Evolutionary conservation across 2,797 vertebrate genomes (phyloP).

Genomic region (Cichlasoma orientale): DNA sequence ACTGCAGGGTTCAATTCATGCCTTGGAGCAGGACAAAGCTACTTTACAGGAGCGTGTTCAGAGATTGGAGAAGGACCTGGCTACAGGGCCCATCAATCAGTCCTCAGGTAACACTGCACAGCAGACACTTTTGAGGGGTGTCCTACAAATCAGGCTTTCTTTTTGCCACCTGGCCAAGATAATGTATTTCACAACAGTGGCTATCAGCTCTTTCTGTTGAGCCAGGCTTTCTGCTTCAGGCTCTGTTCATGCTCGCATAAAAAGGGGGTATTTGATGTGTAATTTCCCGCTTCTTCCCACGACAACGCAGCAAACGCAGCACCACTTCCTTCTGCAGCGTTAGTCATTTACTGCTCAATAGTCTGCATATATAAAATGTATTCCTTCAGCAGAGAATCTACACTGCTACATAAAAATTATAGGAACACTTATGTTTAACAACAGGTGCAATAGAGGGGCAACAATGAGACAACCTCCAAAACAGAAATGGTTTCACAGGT

Average conservation of each 20-base stretch:
- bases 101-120: slow-evolving; percentile 79
- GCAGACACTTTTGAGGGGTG: background rate
- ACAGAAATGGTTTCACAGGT: too few relatives aligned
- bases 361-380: background rate
- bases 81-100: slow-evolving; percentile 70
- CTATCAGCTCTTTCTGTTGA: too few relatives aligned
- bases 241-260: background rate
- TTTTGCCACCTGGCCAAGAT: background rate
- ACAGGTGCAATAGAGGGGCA: too few relatives aligned
- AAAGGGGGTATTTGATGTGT: background rate
- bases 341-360: background rate
- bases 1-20: slow-evolving; percentile 85
- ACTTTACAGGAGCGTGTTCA: slow-evolving; percentile 88
- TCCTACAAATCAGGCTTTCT: background rate
- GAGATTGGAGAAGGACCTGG: slow-evolving; percentile 86
- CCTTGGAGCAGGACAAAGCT: slow-evolving; percentile 89
- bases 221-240: background rate
- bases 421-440: too few relatives aligned
- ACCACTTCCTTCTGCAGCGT: background rate
- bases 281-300: background rate
- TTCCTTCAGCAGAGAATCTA: background rate
- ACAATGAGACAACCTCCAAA: too few relatives aligned
- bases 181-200: background rate
- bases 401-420: too few relatives aligned
- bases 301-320: background rate